phyloP scores from a whole-genome alignment of 1,140 invertebrate species.

The Drosophila mayri region DNA sequence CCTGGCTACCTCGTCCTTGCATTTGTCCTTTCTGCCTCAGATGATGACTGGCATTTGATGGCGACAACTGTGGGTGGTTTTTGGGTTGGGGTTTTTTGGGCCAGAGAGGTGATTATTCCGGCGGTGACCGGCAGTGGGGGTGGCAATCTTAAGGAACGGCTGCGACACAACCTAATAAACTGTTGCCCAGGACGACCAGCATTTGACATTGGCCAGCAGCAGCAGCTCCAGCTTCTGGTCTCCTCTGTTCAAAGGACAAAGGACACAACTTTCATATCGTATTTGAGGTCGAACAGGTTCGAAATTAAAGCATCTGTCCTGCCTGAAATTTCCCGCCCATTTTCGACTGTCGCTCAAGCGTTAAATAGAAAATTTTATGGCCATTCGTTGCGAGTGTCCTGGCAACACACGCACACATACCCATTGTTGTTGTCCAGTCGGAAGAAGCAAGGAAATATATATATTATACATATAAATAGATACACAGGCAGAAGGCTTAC shows the following conservation, averaged over 20 bases:
- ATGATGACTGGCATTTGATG: constrained; percentile 58
- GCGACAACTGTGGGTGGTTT: constrained; percentile 20
- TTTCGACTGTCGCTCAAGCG: constrained; percentile 62
- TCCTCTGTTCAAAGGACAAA: constrained; percentile 25
- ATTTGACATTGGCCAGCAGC: constrained; percentile 36
- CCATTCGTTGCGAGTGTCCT: constrained; percentile 42
- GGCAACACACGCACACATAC: constrained; percentile 51
- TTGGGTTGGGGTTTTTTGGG: not conserved
- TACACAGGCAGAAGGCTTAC: not conserved
- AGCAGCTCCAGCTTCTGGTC: not conserved
- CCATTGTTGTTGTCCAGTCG: constrained; percentile 29
- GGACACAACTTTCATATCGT: constrained; percentile 56
- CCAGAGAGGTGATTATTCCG: constrained; percentile 1
- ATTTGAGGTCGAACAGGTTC: constrained; percentile 69
- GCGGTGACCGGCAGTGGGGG: not conserved
- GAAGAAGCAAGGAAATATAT: constrained; percentile 11
- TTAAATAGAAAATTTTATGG: constrained; percentile 82
- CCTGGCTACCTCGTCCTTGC: constrained; percentile 49
- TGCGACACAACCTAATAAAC: constrained; percentile 81
- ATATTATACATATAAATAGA: constrained; percentile 10
- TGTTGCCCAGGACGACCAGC: constrained; percentile 67
- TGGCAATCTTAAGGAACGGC: constrained; percentile 73
- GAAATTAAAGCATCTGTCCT: constrained; percentile 57
- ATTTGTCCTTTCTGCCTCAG: constrained; percentile 41
- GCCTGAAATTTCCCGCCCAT: constrained; percentile 17